These are phyloP conservation scores for Anastatus disparis DNA, from an alignment of 1,140 invertebrate genomes.

Conservation along the genomic window DNA sequence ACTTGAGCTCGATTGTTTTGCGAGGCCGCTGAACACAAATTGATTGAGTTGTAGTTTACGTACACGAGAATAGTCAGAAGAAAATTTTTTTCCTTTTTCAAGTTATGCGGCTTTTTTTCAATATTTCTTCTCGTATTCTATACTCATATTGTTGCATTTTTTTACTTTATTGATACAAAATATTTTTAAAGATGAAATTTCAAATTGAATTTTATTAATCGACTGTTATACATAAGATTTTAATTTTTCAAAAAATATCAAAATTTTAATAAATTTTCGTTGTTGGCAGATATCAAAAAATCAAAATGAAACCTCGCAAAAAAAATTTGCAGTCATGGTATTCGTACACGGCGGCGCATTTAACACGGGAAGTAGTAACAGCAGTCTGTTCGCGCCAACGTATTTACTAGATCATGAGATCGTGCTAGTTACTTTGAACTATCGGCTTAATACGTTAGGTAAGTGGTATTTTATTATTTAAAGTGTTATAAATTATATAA, in stretches of 20 bases:
- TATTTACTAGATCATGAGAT: slow-evolving; percentile 68
- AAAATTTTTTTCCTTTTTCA: background rate
- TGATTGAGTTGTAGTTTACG: background rate
- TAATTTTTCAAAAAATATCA: background rate
- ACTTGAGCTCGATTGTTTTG: slow-evolving; percentile 47
- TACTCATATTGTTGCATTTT: background rate
- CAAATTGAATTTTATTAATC: no score
- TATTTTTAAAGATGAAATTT: background rate
- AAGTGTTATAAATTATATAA: no score
- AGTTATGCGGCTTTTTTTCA: background rate
- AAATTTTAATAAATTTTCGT: background rate
- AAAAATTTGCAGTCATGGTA: slow-evolving; percentile 67
- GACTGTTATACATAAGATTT: no score
- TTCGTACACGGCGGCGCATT: slow-evolving; percentile 69
- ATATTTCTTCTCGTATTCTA: background rate
- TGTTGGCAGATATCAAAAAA: background rate
- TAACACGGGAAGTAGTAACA: slow-evolving; percentile 62
- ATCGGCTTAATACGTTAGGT: slow-evolving; percentile 74
- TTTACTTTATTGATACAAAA: background rate
- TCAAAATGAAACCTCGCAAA: background rate
- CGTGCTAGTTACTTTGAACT: slow-evolving; percentile 76
- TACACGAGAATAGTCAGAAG: background rate
- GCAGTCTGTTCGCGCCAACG: slow-evolving; percentile 56
- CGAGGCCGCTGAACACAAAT: slow-evolving; percentile 38
- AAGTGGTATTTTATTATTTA: no score